A percentile compares a stretch with the other conserved stretches of the same genome.
These are phyloP conservation scores for Zapornia atra DNA, from an alignment of 2,113 vertebrate species.

Conservation along the genomic window DNA sequence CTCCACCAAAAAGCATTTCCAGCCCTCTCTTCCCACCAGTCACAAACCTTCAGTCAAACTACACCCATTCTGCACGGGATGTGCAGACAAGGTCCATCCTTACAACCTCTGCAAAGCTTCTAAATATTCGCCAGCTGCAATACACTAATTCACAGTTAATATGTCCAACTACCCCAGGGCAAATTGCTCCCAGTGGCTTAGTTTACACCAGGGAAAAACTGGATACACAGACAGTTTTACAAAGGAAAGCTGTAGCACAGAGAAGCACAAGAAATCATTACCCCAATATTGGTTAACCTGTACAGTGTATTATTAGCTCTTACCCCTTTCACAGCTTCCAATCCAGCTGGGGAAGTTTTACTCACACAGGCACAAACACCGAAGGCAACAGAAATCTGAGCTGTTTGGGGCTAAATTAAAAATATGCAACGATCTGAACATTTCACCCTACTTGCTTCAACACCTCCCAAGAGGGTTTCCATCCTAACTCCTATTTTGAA, in stretches of 20 bases:
- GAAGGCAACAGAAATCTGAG: not conserved
- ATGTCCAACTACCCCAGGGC: conserved; percentile 22
- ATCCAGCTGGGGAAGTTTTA: not conserved
- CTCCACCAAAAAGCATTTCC: not conserved
- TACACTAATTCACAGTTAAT: conserved; percentile 53
- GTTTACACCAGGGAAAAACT: not conserved
- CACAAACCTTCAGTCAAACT: conserved; percentile 21
- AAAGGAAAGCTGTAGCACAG: not conserved
- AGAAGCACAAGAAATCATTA: not conserved
- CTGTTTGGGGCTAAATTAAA: not conserved
- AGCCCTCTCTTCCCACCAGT: not conserved
- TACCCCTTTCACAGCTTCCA: not conserved
- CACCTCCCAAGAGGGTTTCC: not conserved
- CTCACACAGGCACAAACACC: not conserved
- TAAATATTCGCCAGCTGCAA: conserved; percentile 36
- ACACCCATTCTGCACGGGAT: not conserved
- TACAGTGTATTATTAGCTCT: not conserved
- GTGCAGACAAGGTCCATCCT: not conserved
- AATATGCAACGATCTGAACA: not conserved
- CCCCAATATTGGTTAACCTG: conserved; percentile 22
- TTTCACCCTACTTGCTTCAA: not conserved
- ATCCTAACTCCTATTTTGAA: not conserved
- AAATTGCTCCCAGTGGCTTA: conserved; percentile 32
- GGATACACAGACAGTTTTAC: not conserved
- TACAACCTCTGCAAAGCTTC: conserved; percentile 25